phyloP scores from a whole-genome alignment of 2,113 vertebrate species.

The Notarius quadriscutis region DNA sequence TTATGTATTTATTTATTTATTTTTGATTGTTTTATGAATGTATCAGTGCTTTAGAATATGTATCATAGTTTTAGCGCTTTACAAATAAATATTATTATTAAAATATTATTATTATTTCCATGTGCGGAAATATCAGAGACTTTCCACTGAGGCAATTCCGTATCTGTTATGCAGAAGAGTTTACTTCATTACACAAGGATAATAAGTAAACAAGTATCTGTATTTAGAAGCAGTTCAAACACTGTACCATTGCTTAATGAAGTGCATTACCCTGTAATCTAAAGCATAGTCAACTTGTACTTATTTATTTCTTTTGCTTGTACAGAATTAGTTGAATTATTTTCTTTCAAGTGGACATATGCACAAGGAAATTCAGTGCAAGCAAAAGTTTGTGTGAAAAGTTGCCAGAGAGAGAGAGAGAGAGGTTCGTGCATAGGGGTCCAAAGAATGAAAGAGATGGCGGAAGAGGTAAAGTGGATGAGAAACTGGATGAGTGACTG shows the following conservation, averaged over 20 bases:
- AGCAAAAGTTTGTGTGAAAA: neutral
- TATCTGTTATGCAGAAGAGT: neutral
- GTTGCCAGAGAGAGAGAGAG: neutral
- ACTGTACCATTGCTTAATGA: neutral
- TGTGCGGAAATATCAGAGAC: neutral
- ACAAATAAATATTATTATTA: too few species aligned
- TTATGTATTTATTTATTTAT: too few species aligned
- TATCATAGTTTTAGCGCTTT: too few species aligned
- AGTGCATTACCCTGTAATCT: neutral
- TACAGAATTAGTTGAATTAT: neutral
- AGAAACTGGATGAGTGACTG: constrained; percentile 69
- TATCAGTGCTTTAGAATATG: too few species aligned
- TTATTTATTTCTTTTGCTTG: neutral
- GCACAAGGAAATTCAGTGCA: neutral
- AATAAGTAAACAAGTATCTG: neutral
- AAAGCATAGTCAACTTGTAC: too few species aligned
- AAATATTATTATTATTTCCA: neutral
- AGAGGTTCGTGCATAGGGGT: constrained; percentile 9
- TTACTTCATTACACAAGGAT: neutral
- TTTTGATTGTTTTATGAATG: too few species aligned
- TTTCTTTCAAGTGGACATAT: neutral
- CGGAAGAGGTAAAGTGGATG: constrained; percentile 28
- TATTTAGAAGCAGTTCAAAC: neutral
- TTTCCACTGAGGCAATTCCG: neutral
- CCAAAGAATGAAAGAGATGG: constrained; percentile 7